phyloP scores from a whole-genome alignment of 2,113 vertebrate genomes.

The Mirounga angustirostris region DNA sequence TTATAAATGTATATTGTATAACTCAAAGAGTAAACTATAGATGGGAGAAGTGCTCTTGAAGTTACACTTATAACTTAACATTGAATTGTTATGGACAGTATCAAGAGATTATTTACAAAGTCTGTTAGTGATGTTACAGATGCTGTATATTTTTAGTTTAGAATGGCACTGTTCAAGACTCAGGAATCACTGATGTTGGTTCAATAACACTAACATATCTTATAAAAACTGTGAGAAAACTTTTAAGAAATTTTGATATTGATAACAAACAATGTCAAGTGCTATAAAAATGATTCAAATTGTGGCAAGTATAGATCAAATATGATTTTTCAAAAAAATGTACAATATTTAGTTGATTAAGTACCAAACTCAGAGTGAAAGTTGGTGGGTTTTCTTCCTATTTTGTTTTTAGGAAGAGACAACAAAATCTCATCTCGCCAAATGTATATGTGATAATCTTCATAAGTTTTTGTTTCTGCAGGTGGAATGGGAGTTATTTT shows the following conservation, averaged over 20 bases:
- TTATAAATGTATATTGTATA: neutral
- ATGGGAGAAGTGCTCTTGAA: neutral
- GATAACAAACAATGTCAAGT: constrained; percentile 1
- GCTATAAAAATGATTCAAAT: neutral
- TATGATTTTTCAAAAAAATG: constrained; percentile 6
- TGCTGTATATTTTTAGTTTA: neutral
- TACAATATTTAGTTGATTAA: neutral
- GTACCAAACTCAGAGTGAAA: neutral
- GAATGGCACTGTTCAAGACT: neutral
- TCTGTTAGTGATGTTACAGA: neutral
- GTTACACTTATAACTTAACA: neutral
- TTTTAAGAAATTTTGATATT: constrained; percentile 20
- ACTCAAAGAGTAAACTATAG: neutral
- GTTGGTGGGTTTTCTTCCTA: neutral
- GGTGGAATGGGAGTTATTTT: neutral
- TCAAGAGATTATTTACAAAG: neutral
- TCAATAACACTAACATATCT: neutral
- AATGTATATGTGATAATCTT: neutral
- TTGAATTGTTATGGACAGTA: neutral
- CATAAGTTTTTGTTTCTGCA: constrained; percentile 9
- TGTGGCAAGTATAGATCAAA: constrained; percentile 21
- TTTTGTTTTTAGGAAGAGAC: neutral
- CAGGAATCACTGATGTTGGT: neutral
- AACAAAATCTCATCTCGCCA: neutral
- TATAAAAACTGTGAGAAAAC: neutral